A percentile compares a stretch with the other conserved stretches of the same genome.
Evolutionary conservation across 2,113 vertebrate genomes (phyloP).

Genomic region (Cairina moschata): DNA sequence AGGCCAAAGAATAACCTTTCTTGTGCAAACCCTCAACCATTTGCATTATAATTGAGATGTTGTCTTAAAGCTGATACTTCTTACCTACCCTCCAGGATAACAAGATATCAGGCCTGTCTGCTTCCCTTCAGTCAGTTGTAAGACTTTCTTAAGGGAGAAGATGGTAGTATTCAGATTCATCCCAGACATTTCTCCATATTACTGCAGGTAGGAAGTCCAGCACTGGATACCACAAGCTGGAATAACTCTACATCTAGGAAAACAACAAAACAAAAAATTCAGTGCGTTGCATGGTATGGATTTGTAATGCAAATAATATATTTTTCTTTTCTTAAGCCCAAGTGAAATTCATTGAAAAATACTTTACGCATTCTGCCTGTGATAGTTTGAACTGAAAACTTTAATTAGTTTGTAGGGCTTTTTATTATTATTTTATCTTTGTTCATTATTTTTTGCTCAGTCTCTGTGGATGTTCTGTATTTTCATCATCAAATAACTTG

Average conservation of each 20-base stretch:
- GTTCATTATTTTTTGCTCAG: conserved; percentile 75
- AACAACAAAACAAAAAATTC: background rate
- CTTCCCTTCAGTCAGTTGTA: background rate
- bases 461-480: conserved; percentile 73
- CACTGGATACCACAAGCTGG: background rate
- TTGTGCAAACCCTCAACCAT: background rate
- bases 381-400: conserved; percentile 60
- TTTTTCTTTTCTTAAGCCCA: background rate
- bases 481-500: conserved; percentile 79
- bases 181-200: background rate
- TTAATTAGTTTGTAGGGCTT: conserved; percentile 73
- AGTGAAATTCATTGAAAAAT: conserved; percentile 2
- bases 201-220: background rate
- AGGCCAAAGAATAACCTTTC: background rate
- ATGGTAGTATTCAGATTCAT: background rate
- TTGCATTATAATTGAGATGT: background rate
- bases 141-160: background rate
- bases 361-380: conserved; percentile 1
- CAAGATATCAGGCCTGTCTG: background rate
- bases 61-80: background rate
- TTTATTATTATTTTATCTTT: conserved; percentile 76
- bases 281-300: background rate
- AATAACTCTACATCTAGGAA: background rate
- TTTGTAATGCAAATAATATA: background rate
- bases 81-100: background rate